A percentile compares a stretch with the other conserved stretches of the same genome.
phyloP scores from a whole-genome alignment of 1,140 invertebrate genomes.

The Mercenaria mercenaria region DNA sequence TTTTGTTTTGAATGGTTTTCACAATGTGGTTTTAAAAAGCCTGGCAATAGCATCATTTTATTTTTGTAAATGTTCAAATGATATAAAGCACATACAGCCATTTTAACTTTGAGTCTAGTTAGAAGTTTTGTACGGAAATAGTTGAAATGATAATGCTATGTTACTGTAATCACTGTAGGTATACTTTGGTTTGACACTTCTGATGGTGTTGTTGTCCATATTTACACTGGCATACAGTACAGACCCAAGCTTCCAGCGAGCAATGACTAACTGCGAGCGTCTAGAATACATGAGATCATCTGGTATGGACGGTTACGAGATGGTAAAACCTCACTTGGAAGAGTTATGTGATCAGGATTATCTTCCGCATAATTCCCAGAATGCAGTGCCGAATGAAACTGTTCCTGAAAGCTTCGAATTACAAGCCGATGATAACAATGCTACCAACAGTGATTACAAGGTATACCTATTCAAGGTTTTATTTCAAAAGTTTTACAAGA shows the following conservation, averaged over 20 bases:
- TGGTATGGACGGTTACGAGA: conserved; percentile 20
- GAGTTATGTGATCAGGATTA: background rate
- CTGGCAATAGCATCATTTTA: too few relatives aligned
- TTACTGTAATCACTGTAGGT: conserved; percentile 45
- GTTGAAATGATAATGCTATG: too few relatives aligned
- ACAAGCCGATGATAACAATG: background rate
- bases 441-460: background rate
- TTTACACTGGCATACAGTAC: conserved; percentile 47
- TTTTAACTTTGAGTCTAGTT: too few relatives aligned
- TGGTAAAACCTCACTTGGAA: background rate
- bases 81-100: too few relatives aligned
- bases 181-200: conserved; percentile 26
- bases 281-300: conserved; percentile 40
- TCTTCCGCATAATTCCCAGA: background rate
- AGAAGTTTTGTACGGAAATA: too few relatives aligned
- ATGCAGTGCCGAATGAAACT: background rate
- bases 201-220: conserved; percentile 50
- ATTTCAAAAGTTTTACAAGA: background rate
- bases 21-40: too few relatives aligned
- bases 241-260: conserved; percentile 39
- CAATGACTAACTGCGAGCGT: conserved; percentile 64
- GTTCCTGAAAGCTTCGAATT: background rate
- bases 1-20: too few relatives aligned
- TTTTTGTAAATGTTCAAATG: too few relatives aligned
- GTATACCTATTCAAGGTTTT: background rate